Conservation (phyloP, 1,140 invertebrate species). For the Leptopilina boulardi region DNA sequence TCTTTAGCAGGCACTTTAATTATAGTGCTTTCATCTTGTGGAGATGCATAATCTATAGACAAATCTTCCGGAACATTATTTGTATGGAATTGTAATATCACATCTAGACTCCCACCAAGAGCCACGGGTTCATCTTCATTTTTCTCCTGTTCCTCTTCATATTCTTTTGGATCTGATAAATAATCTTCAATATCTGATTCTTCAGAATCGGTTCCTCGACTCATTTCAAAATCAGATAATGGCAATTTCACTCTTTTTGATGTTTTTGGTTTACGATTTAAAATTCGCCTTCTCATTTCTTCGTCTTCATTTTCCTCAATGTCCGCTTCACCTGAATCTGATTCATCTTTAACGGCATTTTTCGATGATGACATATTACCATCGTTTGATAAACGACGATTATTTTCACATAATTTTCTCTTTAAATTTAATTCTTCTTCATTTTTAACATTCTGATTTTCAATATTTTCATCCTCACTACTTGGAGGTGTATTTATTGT, state of each 20-base stretch:
- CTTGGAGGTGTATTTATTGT: conserved; percentile 38
- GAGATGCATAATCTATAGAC: conserved; percentile 68
- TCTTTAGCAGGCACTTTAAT: conserved; percentile 73
- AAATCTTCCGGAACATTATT: conserved; percentile 44
- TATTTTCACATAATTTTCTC: too few species aligned
- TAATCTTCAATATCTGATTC: conserved; percentile 26
- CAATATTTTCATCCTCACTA: conserved; percentile 40
- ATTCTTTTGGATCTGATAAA: not conserved
- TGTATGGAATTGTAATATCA: conserved; percentile 70
- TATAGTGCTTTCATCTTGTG: conserved; percentile 59
- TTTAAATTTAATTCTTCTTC: conserved; percentile 30
- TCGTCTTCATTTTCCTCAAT: conserved; percentile 60
- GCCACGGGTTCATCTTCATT: conserved; percentile 31
- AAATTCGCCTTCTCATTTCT: conserved; percentile 50
- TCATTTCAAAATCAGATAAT: conserved; percentile 19
- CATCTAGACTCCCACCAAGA: conserved; percentile 61
- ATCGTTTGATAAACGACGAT: conserved; percentile 34
- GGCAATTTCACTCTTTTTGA: not conserved
- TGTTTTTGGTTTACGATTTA: not conserved
- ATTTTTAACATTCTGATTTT: conserved; percentile 33
- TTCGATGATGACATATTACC: not conserved
- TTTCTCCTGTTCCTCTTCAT: conserved; percentile 19
- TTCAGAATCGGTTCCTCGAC: conserved; percentile 9
- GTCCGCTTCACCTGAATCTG: conserved; percentile 60
- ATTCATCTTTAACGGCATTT: conserved; percentile 51